phyloP scores from a whole-genome alignment of 2,113 vertebrate genomes.

The Catharus fuscescens region DNA sequence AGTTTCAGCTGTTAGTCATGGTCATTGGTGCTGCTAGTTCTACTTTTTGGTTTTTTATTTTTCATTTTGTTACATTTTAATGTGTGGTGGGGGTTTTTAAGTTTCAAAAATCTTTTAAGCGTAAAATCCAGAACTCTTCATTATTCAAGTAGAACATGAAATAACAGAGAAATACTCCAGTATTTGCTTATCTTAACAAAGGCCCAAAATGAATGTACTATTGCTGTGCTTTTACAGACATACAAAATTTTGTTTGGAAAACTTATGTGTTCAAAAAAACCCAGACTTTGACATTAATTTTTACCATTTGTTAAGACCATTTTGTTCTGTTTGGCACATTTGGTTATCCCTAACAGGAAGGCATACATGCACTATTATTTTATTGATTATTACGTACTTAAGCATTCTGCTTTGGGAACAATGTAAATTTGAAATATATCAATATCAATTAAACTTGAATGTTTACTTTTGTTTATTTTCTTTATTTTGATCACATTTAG shows the following conservation, averaged over 20 bases:
- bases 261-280: neutral
- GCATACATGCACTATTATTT: neutral
- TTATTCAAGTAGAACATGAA: neutral
- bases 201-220: neutral
- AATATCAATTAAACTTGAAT: neutral
- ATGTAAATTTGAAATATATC: neutral
- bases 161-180: neutral
- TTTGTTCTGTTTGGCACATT: neutral
- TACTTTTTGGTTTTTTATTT: neutral
- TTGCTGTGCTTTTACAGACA: neutral
- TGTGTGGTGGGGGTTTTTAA: neutral
- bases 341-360: neutral
- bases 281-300: neutral
- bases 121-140: neutral
- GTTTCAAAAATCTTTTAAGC: neutral
- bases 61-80: neutral
- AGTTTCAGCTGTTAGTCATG: neutral
- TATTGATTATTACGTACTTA: neutral
- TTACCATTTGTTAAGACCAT: neutral
- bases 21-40: neutral
- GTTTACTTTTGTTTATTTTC: neutral
- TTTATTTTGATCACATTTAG: conserved; percentile 17
- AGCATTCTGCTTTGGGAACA: neutral
- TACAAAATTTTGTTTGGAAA: neutral
- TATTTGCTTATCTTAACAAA: neutral